A percentile compares a stretch with the other conserved stretches of the same genome.
Conservation (phyloP, 2,888 invertebrate genomes). For the Bellardia bayeri region DNA sequence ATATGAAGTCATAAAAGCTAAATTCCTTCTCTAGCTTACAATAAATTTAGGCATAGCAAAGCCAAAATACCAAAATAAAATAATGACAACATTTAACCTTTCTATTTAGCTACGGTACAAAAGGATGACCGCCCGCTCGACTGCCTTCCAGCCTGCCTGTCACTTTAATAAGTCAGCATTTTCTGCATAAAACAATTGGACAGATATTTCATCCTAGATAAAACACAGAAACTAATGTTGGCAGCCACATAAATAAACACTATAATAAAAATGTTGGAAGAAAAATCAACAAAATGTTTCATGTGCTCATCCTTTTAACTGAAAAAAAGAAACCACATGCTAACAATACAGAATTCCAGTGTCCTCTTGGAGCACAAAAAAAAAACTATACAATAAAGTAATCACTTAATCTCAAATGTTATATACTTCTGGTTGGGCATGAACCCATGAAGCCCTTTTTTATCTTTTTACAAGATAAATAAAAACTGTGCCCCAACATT, state of each 20-base stretch:
- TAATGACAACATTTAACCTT: constrained; percentile 27
- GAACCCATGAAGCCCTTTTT: constrained; percentile 18
- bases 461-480: background rate
- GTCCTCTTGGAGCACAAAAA: background rate
- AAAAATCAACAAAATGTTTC: constrained; percentile 3
- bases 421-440: background rate
- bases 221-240: constrained; percentile 8
- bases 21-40: background rate
- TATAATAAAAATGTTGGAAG: constrained; percentile 6
- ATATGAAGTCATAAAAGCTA: constrained; percentile 28
- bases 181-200: constrained; percentile 11
- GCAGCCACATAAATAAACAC: constrained; percentile 34
- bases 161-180: constrained; percentile 15
- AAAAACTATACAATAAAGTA: constrained; percentile 22
- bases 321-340: constrained; percentile 2
- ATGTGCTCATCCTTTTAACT: constrained; percentile 6
- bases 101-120: background rate
- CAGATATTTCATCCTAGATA: constrained; percentile 12
- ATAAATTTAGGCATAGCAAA: background rate
- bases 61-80: background rate
- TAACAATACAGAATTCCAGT: background rate
- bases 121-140: background rate
- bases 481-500: constrained; percentile 2
- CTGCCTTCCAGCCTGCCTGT: too few relatives aligned
- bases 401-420: constrained; percentile 24